A percentile compares a stretch with the other conserved stretches of the same genome.
These are phyloP conservation scores for Antheraea pernyi DNA, from an alignment of 1,140 invertebrate species.

Conservation along the genomic window DNA sequence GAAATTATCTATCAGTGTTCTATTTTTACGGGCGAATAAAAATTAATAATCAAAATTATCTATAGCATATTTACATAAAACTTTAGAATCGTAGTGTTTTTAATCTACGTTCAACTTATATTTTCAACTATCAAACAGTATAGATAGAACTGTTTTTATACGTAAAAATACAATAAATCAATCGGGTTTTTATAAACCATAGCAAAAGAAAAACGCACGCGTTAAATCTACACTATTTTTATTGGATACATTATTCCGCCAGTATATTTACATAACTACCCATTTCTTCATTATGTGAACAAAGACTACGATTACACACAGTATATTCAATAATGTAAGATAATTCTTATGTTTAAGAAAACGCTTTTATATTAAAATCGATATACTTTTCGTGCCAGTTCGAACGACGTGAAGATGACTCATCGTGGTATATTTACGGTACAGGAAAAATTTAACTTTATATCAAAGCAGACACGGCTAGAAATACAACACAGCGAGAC, in stretches of 20 bases:
- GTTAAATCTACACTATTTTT: too few relatives aligned
- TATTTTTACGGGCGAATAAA: not conserved
- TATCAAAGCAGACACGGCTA: constrained; percentile 4
- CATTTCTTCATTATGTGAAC: not conserved
- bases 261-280: not conserved
- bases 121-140: too few relatives aligned
- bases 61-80: not conserved
- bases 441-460: constrained; percentile 28
- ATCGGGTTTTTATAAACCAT: too few relatives aligned
- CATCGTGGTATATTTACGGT: constrained; percentile 22
- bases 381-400: constrained; percentile 47
- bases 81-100: not conserved
- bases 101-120: not conserved
- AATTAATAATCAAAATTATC: too few relatives aligned
- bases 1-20: not conserved
- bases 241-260: too few relatives aligned
- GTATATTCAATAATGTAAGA: not conserved
- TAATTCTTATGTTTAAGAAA: not conserved
- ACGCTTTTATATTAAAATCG: constrained; percentile 47
- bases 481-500: not conserved
- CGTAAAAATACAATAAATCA: too few relatives aligned
- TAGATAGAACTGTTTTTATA: too few relatives aligned
- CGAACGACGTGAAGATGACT: constrained; percentile 31
- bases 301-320: not conserved
- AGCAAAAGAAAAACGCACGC: too few relatives aligned